These are phyloP conservation scores for Ictidomys tridecemlineatus DNA, from an alignment of 2,113 vertebrate species.

Conservation along the genomic window DNA sequence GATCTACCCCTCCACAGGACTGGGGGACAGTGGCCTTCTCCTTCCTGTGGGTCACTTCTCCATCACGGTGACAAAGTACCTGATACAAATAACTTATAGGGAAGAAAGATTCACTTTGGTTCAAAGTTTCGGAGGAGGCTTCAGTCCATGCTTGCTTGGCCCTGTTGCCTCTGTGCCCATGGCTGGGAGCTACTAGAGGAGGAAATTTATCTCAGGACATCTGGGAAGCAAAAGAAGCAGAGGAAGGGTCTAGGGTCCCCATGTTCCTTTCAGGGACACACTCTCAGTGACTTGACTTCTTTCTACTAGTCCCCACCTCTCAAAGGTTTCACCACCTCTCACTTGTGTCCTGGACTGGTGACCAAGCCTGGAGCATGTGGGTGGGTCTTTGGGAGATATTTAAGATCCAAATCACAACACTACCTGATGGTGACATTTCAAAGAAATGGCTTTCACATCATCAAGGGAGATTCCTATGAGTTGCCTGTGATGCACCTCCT, in stretches of 20 bases:
- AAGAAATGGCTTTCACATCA: neutral
- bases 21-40: neutral
- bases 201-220: neutral
- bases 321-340: too few relatives aligned
- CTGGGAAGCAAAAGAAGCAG: neutral
- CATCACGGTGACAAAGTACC: neutral
- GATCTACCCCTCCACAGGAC: neutral
- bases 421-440: neutral
- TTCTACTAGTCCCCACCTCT: neutral
- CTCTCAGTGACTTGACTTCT: neutral
- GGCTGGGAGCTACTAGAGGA: too few relatives aligned
- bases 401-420: neutral
- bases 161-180: neutral
- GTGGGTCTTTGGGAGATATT: neutral
- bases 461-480: neutral
- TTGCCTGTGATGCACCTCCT: neutral
- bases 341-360: too few relatives aligned
- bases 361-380: neutral
- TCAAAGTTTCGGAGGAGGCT: neutral
- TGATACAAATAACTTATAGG: neutral
- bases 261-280: too few relatives aligned
- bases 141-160: neutral
- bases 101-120: neutral
- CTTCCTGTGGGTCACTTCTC: neutral
- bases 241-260: accelerated